phyloP scores from a whole-genome alignment of 2,113 vertebrate species.

The Elaphurus davidianus region DNA sequence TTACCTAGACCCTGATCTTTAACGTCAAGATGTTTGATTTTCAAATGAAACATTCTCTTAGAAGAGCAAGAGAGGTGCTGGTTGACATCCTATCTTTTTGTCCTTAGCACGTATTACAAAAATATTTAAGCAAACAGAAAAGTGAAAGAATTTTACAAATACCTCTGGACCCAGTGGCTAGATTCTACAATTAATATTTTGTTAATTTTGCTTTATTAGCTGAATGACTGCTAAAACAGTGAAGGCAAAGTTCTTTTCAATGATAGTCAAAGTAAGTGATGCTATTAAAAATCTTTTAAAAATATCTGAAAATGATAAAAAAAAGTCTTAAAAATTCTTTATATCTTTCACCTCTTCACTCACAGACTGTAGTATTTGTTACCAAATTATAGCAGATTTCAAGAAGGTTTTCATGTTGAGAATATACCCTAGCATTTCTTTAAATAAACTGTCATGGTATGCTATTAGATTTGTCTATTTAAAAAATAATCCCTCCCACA shows the following conservation, averaged over 20 bases:
- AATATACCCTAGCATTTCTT: not conserved
- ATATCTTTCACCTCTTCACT: not conserved
- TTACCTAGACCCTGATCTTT: not conserved
- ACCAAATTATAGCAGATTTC: not conserved
- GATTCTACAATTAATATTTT: not conserved
- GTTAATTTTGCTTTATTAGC: not conserved
- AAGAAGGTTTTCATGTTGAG: not conserved
- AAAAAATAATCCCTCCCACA: fast-evolving
- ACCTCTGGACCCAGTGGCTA: not conserved
- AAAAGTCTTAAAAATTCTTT: not conserved
- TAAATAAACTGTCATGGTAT: not conserved
- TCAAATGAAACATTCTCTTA: not conserved
- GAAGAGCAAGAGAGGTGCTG: not conserved
- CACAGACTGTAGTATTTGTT: not conserved
- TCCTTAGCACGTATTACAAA: not conserved
- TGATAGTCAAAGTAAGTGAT: not conserved
- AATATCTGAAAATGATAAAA: not conserved
- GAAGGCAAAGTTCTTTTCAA: not conserved
- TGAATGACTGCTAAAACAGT: not conserved
- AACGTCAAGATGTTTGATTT: not conserved
- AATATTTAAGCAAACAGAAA: not conserved
- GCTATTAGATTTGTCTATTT: not conserved
- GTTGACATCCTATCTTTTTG: not conserved
- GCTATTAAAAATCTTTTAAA: not conserved
- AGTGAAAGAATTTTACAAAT: not conserved